Base-by-base conservation (phyloP, 2,797 vertebrate genomes). In the Rhinoraja longicauda region DNA sequence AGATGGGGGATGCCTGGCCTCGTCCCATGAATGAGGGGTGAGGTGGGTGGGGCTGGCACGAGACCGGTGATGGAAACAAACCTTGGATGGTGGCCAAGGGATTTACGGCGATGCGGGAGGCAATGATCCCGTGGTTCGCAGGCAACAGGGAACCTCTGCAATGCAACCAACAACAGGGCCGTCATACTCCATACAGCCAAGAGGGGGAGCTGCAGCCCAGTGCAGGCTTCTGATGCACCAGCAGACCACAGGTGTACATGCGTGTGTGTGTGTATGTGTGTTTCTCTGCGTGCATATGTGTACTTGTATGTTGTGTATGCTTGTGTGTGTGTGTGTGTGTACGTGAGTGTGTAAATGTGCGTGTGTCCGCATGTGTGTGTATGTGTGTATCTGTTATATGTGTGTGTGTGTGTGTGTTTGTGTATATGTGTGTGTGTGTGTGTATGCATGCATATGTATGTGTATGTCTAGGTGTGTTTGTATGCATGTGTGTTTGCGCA, bases 81-180 rank as follows among this genome's bases (percentile, higher is more conserved):
- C 98, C 97, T 98, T 98, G 98, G 95, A 98, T 97, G 94, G 98
- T 98, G 95, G 98, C 98, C 96, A 99, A 96, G 95, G 97, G 97
- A 97, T 98, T 98, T 97, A 97, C 98, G 97, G 97, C 97, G 96
- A 98, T 97, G 94, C 98, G 97, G 95, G 97, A 97, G 96, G 97
- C 97, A 97, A 97, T 98, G 96, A 98, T 97, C 96, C 98, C 98
- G 94, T 97, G 97, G 97, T 97, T 97, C 96, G 99, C 97, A 97
- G 98, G 97, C 96, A 98, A 98, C 97, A 99, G 96, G 96, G 97
- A 97, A 96, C 98, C 98, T 97, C 98, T 98, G 97, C 96, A 96
- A 94, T 94, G 94, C 93, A 93, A 94, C 93, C 93, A 93, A 94
- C 93, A 92, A 92, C 62, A 88, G 93, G 94, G 94, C 73, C 93